Conservation (phyloP, 1,140 invertebrate genomes). For the Diorhabda sublineata region DNA sequence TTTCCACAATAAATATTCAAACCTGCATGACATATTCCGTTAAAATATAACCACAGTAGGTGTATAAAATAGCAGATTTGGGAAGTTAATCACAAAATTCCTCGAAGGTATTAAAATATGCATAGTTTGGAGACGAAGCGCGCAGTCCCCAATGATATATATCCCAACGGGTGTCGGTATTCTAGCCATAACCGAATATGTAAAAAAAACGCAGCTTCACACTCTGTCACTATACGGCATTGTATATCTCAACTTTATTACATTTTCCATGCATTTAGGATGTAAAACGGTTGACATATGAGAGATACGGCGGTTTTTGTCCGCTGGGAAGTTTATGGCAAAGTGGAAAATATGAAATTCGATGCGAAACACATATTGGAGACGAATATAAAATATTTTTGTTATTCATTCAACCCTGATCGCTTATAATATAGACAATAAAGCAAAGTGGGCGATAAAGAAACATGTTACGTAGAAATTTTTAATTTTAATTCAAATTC, state of each 20-base stretch:
- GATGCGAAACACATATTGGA: conserved; percentile 5
- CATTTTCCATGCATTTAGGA: conserved; percentile 11
- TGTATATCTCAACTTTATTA: conserved; percentile 5
- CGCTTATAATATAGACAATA: too few relatives aligned
- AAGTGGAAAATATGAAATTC: conserved; percentile 12
- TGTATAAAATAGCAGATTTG: neutral
- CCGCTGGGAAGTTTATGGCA: conserved; percentile 6
- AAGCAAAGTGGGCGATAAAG: too few relatives aligned
- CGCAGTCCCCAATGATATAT: neutral
- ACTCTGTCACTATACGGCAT: conserved; percentile 5
- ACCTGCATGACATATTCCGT: too few relatives aligned
- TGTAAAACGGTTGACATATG: conserved; percentile 7
- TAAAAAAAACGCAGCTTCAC: neutral
- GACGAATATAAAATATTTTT: conserved; percentile 1
- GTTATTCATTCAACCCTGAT: neutral
- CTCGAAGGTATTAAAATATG: neutral
- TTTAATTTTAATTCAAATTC: too few relatives aligned
- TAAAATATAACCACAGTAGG: too few relatives aligned
- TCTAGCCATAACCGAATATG: neutral
- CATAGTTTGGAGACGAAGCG: conserved; percentile 1
- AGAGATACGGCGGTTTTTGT: conserved; percentile 8
- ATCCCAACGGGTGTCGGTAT: neutral
- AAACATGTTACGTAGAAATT: too few relatives aligned
- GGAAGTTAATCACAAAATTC: neutral
- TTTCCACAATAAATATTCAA: too few relatives aligned